A percentile compares a stretch with the other conserved stretches of the same genome.
Conservation (phyloP, 2,113 vertebrate species). For the Peromyscus polionotus region DNA sequence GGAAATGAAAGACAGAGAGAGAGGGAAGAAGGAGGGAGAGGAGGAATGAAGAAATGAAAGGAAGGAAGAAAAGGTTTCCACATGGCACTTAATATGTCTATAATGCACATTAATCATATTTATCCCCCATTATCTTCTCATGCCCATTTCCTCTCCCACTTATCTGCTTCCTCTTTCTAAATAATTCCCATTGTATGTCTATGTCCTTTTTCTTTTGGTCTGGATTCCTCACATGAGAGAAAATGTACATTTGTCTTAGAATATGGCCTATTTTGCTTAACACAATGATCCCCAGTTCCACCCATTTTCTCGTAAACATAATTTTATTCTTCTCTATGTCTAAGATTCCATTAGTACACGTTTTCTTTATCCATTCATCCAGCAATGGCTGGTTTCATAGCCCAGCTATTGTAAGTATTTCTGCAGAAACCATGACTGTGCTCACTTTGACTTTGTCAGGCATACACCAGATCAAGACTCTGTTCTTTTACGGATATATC, state of each 20-base stretch:
- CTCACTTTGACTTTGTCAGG: not conserved
- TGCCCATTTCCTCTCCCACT: not conserved
- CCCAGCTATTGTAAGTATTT: not conserved
- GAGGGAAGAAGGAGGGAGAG: not conserved
- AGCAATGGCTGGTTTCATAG: not conserved
- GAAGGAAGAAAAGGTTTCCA: not conserved
- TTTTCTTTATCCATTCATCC: not conserved
- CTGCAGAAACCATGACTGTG: not conserved
- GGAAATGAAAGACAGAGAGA: too few species aligned
- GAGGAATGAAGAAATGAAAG: not conserved
- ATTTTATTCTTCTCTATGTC: not conserved
- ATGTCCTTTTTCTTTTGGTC: not conserved
- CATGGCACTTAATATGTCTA: not conserved
- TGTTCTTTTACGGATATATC: not conserved
- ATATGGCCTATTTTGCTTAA: not conserved
- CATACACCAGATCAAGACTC: not conserved
- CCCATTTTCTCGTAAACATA: not conserved
- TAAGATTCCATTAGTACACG: not conserved
- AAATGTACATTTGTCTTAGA: not conserved
- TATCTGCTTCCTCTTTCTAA: not conserved
- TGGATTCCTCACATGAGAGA: not conserved
- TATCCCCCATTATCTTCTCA: not conserved
- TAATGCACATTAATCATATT: not conserved
- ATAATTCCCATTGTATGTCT: not conserved
- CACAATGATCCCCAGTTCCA: not conserved